A percentile compares a stretch with the other conserved stretches of the same genome.
Evolutionary conservation across 2,888 invertebrate genomes (phyloP).

Genomic region (Nomada fabriciana): DNA sequence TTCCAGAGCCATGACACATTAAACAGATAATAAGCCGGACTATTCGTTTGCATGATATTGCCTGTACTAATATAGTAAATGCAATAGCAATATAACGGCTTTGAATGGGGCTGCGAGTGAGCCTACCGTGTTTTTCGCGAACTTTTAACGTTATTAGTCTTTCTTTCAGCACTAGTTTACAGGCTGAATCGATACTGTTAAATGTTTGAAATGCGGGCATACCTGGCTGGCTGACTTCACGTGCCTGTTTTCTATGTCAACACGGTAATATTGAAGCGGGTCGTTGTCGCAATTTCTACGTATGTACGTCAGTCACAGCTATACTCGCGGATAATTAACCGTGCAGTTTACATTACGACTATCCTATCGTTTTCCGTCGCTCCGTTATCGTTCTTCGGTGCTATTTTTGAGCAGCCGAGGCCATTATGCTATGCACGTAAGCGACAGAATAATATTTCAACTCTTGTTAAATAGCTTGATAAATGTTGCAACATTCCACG

Average conservation of each 20-base stretch:
- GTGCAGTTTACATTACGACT: conserved; percentile 37
- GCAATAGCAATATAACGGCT: conserved; percentile 21
- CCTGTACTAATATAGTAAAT: neutral
- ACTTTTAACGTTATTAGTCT: conserved; percentile 20
- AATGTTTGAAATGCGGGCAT: conserved; percentile 59
- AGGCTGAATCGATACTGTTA: conserved; percentile 60
- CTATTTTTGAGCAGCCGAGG: conserved; percentile 5
- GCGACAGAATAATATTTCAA: too few species aligned
- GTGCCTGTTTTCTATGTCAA: conserved; percentile 59
- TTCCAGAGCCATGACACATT: conserved; percentile 60
- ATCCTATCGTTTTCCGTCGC: conserved; percentile 10
- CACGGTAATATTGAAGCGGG: conserved; percentile 38
- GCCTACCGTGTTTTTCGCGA: conserved; percentile 9
- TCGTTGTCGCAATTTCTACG: conserved; percentile 21
- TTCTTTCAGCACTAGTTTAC: conserved; percentile 52
- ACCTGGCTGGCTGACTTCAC: conserved; percentile 47
- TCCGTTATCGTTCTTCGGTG: neutral
- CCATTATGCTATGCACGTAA: neutral
- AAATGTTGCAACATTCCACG: too few species aligned
- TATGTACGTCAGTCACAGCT: conserved; percentile 30
- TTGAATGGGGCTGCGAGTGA: conserved; percentile 15
- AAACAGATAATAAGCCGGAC: conserved; percentile 58
- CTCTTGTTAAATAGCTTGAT: too few species aligned
- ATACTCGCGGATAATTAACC: conserved; percentile 43
- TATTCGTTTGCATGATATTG: conserved; percentile 21